phyloP scores from a whole-genome alignment of 2,113 vertebrate genomes.

The Myxocyprinus asiaticus region DNA sequence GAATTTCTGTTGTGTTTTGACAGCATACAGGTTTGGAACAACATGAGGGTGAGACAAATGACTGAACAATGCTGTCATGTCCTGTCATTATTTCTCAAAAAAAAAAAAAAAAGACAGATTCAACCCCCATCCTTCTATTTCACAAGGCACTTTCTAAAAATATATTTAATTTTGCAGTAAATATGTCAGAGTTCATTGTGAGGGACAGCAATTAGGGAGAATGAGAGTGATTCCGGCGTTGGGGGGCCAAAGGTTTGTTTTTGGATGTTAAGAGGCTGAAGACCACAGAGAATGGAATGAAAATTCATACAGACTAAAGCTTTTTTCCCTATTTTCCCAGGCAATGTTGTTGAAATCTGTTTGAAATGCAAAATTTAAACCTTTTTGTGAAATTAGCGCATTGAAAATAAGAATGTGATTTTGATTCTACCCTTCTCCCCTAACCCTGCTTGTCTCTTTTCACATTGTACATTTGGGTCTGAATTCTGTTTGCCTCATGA shows the following conservation, averaged over 20 bases:
- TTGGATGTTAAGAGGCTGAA: conserved; percentile 23
- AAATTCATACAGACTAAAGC: not conserved
- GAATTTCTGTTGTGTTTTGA: too few relatives aligned
- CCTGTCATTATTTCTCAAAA: conserved; percentile 38
- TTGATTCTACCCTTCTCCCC: too few relatives aligned
- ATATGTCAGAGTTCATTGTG: conserved; percentile 21
- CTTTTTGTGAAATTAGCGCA: too few relatives aligned
- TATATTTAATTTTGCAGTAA: conserved; percentile 37
- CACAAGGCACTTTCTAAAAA: conserved; percentile 39
- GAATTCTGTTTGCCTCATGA: too few relatives aligned
- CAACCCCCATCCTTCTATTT: conserved; percentile 16
- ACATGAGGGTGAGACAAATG: too few relatives aligned
- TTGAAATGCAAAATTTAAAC: too few relatives aligned
- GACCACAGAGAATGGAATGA: conserved; percentile 11
- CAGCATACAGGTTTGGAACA: too few relatives aligned
- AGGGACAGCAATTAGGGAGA: conserved; percentile 33
- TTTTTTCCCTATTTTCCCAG: not conserved
- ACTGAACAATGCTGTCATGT: not conserved
- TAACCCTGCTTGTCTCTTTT: too few relatives aligned
- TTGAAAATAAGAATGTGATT: too few relatives aligned
- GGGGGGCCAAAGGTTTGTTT: conserved; percentile 27
- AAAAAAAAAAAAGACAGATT: conserved; percentile 27
- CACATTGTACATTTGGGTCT: too few relatives aligned
- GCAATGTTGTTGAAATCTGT: too few relatives aligned
- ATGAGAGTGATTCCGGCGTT: conserved; percentile 20